Conservation (phyloP, 2,888 invertebrate species). For the Abscondita cerata region DNA sequence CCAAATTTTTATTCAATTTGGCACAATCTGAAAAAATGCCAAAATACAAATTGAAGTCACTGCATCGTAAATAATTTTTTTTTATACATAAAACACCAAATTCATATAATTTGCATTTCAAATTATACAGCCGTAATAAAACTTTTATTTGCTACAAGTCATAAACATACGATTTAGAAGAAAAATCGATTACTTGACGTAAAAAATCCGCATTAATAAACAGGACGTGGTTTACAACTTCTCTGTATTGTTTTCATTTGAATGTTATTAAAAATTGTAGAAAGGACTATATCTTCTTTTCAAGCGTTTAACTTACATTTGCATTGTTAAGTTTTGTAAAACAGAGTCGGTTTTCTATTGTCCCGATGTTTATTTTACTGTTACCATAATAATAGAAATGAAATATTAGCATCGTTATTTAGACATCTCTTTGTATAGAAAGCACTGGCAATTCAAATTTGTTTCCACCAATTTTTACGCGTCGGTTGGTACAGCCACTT, state of each 20-base stretch:
- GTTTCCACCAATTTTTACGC: constrained; percentile 30
- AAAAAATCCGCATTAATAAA: too few species aligned
- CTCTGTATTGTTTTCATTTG: not conserved
- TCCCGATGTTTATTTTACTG: constrained; percentile 31
- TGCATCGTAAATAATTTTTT: too few species aligned
- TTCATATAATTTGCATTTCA: too few species aligned
- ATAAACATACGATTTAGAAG: too few species aligned
- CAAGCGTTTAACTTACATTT: constrained; percentile 21
- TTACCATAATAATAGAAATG: constrained; percentile 29
- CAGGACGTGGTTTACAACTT: too few species aligned
- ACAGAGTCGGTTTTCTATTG: constrained; percentile 24
- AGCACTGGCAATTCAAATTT: constrained; percentile 25
- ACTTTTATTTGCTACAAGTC: too few species aligned
- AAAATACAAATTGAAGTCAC: too few species aligned
- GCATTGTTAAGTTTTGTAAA: constrained; percentile 30
- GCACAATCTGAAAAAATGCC: too few species aligned
- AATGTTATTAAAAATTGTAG: not conserved
- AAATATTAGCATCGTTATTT: constrained; percentile 32
- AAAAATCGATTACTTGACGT: too few species aligned
- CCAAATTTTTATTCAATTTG: too few species aligned
- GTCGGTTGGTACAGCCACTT: constrained; percentile 19
- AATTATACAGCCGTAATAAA: too few species aligned
- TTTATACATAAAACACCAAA: too few species aligned
- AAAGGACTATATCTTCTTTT: constrained; percentile 16
- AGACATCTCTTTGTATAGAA: constrained; percentile 29